A percentile compares a stretch with the other conserved stretches of the same genome.
These are phyloP conservation scores for Mastomys natalensis DNA, from an alignment of 2,113 vertebrate genomes.

Conservation along the genomic window DNA sequence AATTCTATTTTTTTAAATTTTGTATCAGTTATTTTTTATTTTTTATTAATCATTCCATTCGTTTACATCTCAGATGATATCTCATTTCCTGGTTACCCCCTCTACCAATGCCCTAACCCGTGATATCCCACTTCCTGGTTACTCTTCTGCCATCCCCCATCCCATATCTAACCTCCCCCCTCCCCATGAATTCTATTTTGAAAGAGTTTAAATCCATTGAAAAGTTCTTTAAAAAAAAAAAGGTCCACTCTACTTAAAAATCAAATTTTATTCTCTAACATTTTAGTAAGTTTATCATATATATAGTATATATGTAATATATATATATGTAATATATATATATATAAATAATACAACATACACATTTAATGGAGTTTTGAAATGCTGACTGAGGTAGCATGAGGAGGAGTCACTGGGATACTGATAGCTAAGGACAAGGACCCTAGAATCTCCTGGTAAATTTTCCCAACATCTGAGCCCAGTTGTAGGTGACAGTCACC, in stretches of 20 bases:
- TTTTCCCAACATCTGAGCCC: background rate
- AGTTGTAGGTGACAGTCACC: background rate
- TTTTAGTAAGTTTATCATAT: background rate
- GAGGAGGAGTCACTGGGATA: background rate
- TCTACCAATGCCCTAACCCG: too few relatives aligned
- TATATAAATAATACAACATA: background rate
- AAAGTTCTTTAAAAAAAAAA: background rate
- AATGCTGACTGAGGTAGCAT: background rate
- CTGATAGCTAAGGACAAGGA: background rate
- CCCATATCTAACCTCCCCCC: too few relatives aligned
- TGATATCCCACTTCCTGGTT: too few relatives aligned
- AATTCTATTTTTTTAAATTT: background rate
- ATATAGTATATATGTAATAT: too few relatives aligned
- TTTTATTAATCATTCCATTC: too few relatives aligned
- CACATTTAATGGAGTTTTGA: background rate
- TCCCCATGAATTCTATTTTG: constrained; percentile 24
- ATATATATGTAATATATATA: background rate
- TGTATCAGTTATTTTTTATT: too few relatives aligned
- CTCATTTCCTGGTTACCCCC: too few relatives aligned
- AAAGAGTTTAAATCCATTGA: constrained; percentile 16
- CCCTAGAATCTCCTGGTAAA: background rate
- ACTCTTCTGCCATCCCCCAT: too few relatives aligned
- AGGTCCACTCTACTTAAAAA: constrained; percentile 2
- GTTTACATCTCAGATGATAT: too few relatives aligned
- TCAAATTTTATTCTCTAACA: background rate